Percentiles rank a stretch among this genome's conserved stretches.
These are phyloP conservation scores for Sylvilagus bachmani DNA, from an alignment of 2,113 vertebrate genomes.

Conservation along the genomic window DNA sequence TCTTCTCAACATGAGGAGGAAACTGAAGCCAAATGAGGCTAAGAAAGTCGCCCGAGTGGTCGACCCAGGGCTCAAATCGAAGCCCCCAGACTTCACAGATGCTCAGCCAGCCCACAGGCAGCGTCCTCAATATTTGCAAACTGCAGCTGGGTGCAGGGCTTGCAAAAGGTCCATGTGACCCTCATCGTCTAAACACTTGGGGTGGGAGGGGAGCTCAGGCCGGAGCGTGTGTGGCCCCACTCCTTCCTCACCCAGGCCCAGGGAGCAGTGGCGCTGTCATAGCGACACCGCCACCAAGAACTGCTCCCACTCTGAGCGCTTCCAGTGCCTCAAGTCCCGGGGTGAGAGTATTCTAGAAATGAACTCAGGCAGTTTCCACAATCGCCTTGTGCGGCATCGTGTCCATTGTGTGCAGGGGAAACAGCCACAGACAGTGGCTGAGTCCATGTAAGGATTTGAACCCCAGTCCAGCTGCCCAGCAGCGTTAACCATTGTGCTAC, in stretches of 20 bases:
- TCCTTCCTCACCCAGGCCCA: background rate
- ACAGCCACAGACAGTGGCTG: background rate
- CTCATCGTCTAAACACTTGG: background rate
- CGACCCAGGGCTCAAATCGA: background rate
- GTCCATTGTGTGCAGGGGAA: background rate
- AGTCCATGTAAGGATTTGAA: background rate
- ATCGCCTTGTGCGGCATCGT: background rate
- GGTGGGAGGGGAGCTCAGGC: background rate
- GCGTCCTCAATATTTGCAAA: background rate
- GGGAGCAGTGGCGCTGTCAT: rapidly evolving
- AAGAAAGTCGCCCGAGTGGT: background rate
- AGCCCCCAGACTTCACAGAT: background rate
- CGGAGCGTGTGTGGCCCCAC: background rate
- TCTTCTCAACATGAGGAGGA: background rate
- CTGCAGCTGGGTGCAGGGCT: background rate
- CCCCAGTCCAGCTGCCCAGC: no score
- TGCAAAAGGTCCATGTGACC: background rate
- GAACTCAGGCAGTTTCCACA: background rate
- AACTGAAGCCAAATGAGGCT: background rate
- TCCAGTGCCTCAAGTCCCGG: background rate
- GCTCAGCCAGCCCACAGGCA: background rate
- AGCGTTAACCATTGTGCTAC: background rate
- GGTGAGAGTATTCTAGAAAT: background rate
- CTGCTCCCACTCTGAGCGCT: background rate
- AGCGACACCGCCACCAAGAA: background rate